These are phyloP conservation scores for Eilema griseolum DNA, from an alignment of 2,888 invertebrate species.

Conservation along the genomic window DNA sequence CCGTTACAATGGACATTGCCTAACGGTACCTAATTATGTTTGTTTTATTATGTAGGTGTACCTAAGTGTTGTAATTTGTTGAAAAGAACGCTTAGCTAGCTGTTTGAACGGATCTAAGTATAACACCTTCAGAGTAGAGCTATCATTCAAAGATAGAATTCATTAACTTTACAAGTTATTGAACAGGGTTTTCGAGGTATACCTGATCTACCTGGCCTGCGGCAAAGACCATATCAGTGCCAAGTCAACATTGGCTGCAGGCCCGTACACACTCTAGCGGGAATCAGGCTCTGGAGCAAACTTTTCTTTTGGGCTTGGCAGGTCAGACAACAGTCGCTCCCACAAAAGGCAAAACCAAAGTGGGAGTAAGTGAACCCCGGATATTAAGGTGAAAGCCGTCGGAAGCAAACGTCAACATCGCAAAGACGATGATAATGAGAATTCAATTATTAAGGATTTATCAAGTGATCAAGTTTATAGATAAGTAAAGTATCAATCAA, in stretches of 20 bases:
- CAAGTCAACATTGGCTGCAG: too few species aligned
- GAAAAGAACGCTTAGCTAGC: background rate
- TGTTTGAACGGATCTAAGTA: background rate
- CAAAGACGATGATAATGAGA: too few species aligned
- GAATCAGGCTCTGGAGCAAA: too few species aligned
- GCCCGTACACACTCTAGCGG: too few species aligned
- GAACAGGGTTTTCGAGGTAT: background rate
- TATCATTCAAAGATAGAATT: background rate
- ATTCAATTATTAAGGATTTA: background rate
- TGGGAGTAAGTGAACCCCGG: background rate
- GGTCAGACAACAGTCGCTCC: too few species aligned
- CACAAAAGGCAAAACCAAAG: background rate
- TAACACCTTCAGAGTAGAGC: background rate
- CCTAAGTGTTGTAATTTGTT: background rate
- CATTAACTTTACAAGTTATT: background rate
- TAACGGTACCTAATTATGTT: slow-evolving; percentile 11
- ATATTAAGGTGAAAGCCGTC: background rate
- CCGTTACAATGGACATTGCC: background rate
- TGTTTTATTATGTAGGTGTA: background rate
- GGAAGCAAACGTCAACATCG: too few species aligned
- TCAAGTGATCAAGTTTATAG: background rate
- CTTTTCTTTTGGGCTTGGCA: too few species aligned
- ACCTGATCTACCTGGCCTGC: too few species aligned
- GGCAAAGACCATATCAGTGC: too few species aligned
- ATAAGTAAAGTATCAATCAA: background rate